Conservation (phyloP, 2,888 invertebrate species). For the Xylota sylvarum region DNA sequence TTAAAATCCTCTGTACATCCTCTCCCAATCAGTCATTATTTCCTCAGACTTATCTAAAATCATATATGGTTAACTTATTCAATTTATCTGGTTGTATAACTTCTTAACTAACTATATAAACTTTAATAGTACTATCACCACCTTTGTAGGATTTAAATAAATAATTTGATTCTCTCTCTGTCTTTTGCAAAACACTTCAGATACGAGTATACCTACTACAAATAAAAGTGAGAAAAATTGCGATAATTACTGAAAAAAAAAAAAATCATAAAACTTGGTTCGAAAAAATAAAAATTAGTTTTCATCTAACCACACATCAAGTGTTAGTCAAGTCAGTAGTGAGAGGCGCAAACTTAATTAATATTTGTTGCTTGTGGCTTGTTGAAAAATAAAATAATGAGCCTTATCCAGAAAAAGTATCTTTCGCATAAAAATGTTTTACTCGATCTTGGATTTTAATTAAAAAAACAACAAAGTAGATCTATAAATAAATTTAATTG, state of each 20-base stretch:
- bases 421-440: background rate
- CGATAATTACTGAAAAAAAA: background rate
- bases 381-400: slow-evolving; percentile 2
- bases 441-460: background rate
- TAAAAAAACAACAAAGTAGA: background rate
- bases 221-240: background rate
- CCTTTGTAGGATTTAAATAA: no score
- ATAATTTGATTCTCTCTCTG: no score
- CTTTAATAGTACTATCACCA: background rate
- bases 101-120: background rate
- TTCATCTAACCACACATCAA: background rate
- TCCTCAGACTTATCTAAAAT: no score
- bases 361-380: background rate
- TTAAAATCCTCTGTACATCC: background rate
- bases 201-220: background rate
- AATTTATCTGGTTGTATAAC: background rate
- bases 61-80: background rate
- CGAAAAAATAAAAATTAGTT: slow-evolving; percentile 1
- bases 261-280: background rate
- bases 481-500: slow-evolving; percentile 1
- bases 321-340: background rate
- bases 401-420: background rate
- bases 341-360: background rate
- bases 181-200: background rate
- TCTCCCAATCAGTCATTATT: no score